These are phyloP conservation scores for Chaetogeoica ovagalla DNA, from an alignment of 2,888 invertebrate genomes.

Conservation along the genomic window DNA sequence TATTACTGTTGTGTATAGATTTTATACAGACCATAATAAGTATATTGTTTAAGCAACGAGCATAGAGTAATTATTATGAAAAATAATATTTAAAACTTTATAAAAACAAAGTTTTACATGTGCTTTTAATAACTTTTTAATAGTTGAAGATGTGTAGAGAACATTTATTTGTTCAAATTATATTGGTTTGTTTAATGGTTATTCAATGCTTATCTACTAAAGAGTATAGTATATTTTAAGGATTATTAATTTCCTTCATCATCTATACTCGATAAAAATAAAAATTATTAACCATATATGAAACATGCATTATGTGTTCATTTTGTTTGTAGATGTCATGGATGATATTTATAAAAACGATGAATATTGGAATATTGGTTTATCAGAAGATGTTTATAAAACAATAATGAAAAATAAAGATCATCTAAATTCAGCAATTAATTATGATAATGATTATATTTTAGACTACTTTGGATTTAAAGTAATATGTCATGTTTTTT, in stretches of 20 bases:
- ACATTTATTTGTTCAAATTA: not conserved
- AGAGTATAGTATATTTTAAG: not conserved
- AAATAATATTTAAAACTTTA: not conserved
- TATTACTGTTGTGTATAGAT: conserved; percentile 23
- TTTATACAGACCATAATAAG: not conserved
- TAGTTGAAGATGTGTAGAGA: no score
- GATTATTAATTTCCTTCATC: not conserved
- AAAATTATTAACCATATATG: not conserved
- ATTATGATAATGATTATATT: conserved; percentile 93
- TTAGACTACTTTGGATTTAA: conserved; percentile 99
- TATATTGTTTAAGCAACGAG: not conserved
- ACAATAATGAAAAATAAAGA: conserved; percentile 85
- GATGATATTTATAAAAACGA: conserved; percentile 79
- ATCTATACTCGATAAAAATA: not conserved
- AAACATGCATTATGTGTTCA: not conserved
- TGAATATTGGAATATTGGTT: conserved; percentile 74
- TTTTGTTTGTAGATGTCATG: conserved; percentile 76
- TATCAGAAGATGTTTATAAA: conserved; percentile 79
- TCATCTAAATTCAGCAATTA: conserved; percentile 88
- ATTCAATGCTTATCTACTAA: no score
- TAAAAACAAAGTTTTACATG: not conserved
- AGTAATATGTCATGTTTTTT: conserved; percentile 57
- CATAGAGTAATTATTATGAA: no score
- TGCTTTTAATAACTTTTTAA: not conserved
- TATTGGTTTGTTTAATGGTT: no score